Percentiles rank a stretch among this genome's conserved stretches.
Conservation (phyloP, 2,113 vertebrate genomes). For the Chrysemys picta region DNA sequence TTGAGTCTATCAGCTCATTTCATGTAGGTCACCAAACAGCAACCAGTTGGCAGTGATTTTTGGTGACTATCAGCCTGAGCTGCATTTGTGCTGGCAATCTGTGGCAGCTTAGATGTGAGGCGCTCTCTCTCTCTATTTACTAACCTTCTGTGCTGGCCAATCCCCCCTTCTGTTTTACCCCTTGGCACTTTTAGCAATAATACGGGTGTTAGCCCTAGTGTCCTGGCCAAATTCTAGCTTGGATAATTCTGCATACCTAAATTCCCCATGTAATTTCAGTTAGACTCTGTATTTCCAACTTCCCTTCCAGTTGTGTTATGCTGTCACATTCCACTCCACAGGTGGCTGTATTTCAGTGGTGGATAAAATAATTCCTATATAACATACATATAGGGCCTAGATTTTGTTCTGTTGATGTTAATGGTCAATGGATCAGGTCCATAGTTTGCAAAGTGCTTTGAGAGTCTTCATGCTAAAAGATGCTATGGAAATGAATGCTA, state of each 20-base stretch:
- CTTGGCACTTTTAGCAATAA: neutral
- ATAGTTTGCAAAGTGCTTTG: neutral
- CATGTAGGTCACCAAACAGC: neutral
- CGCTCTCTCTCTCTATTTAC: neutral
- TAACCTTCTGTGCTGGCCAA: neutral
- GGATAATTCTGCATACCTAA: neutral
- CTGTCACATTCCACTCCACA: neutral
- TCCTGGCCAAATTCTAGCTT: neutral
- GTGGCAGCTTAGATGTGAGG: neutral
- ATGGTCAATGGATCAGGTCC: neutral
- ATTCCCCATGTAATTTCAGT: neutral
- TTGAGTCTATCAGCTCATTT: neutral
- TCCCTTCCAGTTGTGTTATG: neutral
- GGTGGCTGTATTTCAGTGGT: neutral
- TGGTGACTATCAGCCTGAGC: neutral
- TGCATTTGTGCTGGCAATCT: neutral
- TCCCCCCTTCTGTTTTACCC: neutral
- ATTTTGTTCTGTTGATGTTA: neutral
- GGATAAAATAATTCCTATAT: neutral
- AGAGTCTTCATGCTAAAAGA: neutral
- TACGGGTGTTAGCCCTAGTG: neutral
- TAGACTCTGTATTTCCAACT: neutral
- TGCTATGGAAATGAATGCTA: neutral
- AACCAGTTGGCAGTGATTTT: neutral
- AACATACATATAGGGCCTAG: neutral